Evolutionary conservation across 2,797 vertebrate genomes (phyloP), one percentile per base, ranked within the genome.

Genomic region (Scyliorhinus canicula): DNA sequence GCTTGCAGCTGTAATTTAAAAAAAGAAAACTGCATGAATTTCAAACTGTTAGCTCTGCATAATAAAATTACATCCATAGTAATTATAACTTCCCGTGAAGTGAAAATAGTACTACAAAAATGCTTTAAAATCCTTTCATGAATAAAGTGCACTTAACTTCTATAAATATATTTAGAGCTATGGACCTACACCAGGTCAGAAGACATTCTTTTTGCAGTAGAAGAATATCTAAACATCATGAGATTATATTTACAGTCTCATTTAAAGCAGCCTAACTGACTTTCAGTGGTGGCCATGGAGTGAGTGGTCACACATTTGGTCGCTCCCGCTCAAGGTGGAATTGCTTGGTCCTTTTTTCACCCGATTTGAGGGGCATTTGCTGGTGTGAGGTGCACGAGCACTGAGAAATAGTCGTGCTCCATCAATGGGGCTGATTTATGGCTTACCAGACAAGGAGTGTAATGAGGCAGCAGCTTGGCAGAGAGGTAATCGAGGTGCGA

Each of bases 1-100:
- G 98, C 99, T 97, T 99, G 99, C 90, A 99, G 97, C 98, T 99
- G 96, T 65, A 95, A 96, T 85, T 95, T 21, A 95, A 96, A 95
- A 94, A 91, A 95, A 93, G 63, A 93, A 93, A 88, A 67, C 52
- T 7, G 31, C 28, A 74, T 69, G 12, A 35, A 74, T 16, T 93
- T 94, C 67, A 94, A 69, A 52, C 65, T n/a, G 93, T 71, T 94
- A 74, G 26, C 31, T 52, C 65, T 52, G 14, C 47, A 26, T 16
- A 71, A 35, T 8, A 71, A 74, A 2, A 94, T 52, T 40, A 93
- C 4, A 94, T 5, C 67, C 31, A 74, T n/a, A 74, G 28, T n/a
- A 69, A 90, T n/a, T 82, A 57, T 57, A 60, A 90, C n/a, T 90
- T 21, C 55, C 12, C 16, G 52, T 88, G 55, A 90, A n/a, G 35